These are phyloP conservation scores for Deroplatys truncata DNA, from an alignment of 2,888 invertebrate genomes.

Conservation along the genomic window DNA sequence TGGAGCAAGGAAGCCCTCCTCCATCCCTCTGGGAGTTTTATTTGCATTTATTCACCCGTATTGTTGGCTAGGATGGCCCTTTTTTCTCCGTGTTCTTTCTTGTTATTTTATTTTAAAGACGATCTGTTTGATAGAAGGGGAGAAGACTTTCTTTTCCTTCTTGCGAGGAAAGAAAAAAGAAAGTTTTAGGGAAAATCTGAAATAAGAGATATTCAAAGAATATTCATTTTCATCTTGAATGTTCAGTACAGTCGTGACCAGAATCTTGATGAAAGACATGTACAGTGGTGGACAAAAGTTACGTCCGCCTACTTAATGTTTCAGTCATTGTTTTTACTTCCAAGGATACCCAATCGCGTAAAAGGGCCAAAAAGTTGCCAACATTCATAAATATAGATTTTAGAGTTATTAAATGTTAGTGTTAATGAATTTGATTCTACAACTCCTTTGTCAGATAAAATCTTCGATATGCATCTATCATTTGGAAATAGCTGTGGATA, in stretches of 20 bases:
- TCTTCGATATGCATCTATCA: too few species aligned
- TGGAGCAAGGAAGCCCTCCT: slow-evolving; percentile 2
- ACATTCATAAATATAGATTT: too few species aligned
- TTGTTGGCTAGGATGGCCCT: neutral
- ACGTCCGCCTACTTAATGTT: too few species aligned
- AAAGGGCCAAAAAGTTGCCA: too few species aligned
- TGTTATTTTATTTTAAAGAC: slow-evolving; percentile 1
- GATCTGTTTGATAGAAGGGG: neutral
- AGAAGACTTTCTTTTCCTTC: too few species aligned
- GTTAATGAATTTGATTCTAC: too few species aligned
- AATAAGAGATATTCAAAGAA: neutral
- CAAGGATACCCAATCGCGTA: too few species aligned
- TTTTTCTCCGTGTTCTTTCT: neutral
- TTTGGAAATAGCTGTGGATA: too few species aligned
- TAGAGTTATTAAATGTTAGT: too few species aligned
- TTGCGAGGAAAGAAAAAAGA: neutral
- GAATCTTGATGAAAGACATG: neutral
- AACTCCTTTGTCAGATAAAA: too few species aligned
- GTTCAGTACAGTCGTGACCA: neutral
- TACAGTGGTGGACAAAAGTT: neutral
- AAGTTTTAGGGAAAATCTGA: neutral
- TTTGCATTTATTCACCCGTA: slow-evolving; percentile 12
- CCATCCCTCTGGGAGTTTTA: slow-evolving; percentile 4
- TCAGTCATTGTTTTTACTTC: too few species aligned
- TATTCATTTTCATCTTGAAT: neutral